Conservation (phyloP, 2,888 invertebrate species). For the Penaeus monodon region DNA sequence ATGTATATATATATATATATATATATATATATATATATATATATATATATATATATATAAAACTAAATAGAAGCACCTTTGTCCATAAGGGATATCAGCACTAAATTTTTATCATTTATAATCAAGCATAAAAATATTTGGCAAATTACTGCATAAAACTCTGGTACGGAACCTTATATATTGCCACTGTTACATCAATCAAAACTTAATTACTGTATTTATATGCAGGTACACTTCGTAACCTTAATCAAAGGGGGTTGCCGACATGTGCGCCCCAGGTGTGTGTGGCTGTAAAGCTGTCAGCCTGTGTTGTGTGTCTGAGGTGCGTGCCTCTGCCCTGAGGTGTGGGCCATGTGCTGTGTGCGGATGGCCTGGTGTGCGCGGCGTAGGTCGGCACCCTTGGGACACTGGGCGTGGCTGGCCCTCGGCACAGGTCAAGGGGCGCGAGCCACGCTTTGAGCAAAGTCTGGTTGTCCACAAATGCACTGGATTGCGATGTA, state of each 20-base stretch:
- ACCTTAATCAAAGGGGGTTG: slow-evolving; percentile 48
- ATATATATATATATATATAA: slow-evolving; percentile 7
- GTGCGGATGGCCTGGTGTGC: slow-evolving; percentile 22
- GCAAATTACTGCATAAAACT: slow-evolving; percentile 58
- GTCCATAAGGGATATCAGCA: slow-evolving; percentile 46
- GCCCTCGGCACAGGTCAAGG: slow-evolving; percentile 29
- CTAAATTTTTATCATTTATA: slow-evolving; percentile 33
- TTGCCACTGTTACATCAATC: slow-evolving; percentile 60
- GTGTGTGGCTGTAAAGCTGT: slow-evolving; percentile 20
- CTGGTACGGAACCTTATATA: slow-evolving; percentile 60
- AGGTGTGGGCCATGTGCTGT: slow-evolving; percentile 25
- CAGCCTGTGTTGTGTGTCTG: slow-evolving; percentile 28
- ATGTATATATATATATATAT: no score
- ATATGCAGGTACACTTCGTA: slow-evolving; percentile 60
- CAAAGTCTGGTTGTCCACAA: slow-evolving; percentile 63
- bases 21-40: no score
- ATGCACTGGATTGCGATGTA: slow-evolving; percentile 63
- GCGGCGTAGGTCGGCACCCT: slow-evolving; percentile 36
- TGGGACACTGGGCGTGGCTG: slow-evolving; percentile 44
- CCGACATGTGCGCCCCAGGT: slow-evolving; percentile 9
- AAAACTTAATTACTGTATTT: slow-evolving; percentile 55
- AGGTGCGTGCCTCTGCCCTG: slow-evolving; percentile 25
- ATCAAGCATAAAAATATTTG: slow-evolving; percentile 54
- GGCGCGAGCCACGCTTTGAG: slow-evolving; percentile 50
- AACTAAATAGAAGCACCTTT: slow-evolving; percentile 60